A percentile compares a stretch with the other conserved stretches of the same genome.
These are phyloP conservation scores for Cactoblastis cactorum DNA, from an alignment of 2,888 invertebrate species.

Conservation along the genomic window DNA sequence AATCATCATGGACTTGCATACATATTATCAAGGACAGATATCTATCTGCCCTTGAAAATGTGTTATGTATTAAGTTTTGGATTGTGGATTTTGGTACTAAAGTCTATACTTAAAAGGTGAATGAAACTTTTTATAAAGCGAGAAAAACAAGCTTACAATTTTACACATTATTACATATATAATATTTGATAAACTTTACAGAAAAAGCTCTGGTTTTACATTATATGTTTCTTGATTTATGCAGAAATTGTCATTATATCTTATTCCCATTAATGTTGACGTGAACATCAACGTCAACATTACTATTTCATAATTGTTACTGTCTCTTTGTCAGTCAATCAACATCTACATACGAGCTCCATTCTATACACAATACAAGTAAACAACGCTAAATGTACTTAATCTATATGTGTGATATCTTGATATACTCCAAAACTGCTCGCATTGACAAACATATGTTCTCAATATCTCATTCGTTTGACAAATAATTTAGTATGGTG, in stretches of 20 bases:
- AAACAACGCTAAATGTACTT: conserved; percentile 1
- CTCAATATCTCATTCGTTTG: not conserved
- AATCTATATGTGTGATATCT: conserved; percentile 7
- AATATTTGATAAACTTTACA: too few relatives aligned
- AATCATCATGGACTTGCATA: too few relatives aligned
- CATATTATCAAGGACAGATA: too few relatives aligned
- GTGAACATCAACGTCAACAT: not conserved
- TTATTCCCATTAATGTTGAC: not conserved
- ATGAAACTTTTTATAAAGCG: not conserved
- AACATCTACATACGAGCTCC: conserved; percentile 4
- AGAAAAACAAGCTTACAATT: too few relatives aligned
- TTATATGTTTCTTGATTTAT: not conserved
- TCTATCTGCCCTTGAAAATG: not conserved
- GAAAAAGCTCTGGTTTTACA: not conserved
- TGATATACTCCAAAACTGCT: conserved; percentile 5
- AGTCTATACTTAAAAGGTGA: not conserved
- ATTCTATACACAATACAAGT: conserved; percentile 4
- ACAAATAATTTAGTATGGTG: not conserved
- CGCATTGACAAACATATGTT: not conserved
- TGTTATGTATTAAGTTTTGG: not conserved
- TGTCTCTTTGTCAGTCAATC: conserved; percentile 1
- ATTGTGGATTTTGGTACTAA: not conserved
- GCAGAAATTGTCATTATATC: not conserved
- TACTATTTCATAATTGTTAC: not conserved
- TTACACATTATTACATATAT: too few relatives aligned